Evolutionary conservation across 2,797 vertebrate species (phyloP).

Genomic region (Pangasius djambal): DNA sequence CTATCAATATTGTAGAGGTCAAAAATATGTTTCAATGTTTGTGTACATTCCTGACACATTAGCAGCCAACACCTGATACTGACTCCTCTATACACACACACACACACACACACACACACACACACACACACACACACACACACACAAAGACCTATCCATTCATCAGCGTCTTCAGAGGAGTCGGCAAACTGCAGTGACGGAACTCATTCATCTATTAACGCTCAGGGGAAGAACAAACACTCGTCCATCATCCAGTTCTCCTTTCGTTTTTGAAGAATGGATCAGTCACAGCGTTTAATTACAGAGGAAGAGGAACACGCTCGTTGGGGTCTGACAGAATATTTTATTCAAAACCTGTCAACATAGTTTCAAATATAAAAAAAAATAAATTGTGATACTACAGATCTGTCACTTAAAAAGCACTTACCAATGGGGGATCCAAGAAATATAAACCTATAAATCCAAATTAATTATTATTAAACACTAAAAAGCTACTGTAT

Average conservation of each 20-base stretch:
- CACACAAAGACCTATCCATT: slow-evolving; percentile 18
- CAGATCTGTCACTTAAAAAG: not conserved
- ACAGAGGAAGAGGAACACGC: slow-evolving; percentile 43
- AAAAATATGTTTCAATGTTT: not conserved
- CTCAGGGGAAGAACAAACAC: slow-evolving; percentile 56
- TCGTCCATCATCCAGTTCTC: slow-evolving; percentile 56
- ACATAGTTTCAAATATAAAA: not conserved
- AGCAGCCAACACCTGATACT: not conserved
- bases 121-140: slow-evolving; percentile 36
- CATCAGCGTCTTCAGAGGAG: slow-evolving; percentile 51
- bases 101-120: slow-evolving; percentile 19
- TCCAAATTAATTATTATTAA: not conserved
- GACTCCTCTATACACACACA: slow-evolving; percentile 8
- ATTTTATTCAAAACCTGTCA: slow-evolving; percentile 22
- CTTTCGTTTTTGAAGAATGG: slow-evolving; percentile 52
- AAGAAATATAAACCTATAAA: not conserved
- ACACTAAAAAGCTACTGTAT: not conserved
- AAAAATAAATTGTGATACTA: not conserved
- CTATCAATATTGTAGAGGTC: not conserved
- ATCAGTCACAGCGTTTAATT: slow-evolving; percentile 53
- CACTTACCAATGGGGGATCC: not conserved
- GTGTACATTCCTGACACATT: not conserved
- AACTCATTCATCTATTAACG: slow-evolving; percentile 57
- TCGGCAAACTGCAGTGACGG: slow-evolving; percentile 51
- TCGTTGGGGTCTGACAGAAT: slow-evolving; percentile 18